Conservation (phyloP, 1,140 invertebrate species). For the Lepidurus arcticus region DNA sequence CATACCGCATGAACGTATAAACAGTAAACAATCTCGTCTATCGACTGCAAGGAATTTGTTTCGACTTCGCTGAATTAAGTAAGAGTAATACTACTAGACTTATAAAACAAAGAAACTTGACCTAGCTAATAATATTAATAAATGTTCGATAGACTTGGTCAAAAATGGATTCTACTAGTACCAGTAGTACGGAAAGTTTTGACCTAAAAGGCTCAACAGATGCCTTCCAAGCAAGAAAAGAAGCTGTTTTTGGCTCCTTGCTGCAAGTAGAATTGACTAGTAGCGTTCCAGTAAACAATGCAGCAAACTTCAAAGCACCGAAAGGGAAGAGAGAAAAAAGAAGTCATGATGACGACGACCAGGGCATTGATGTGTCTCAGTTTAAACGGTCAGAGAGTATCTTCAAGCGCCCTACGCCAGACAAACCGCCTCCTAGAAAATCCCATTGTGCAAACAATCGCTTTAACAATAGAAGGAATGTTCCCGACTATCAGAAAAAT, state of each 20-base stretch:
- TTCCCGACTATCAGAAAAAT: slow-evolving; percentile 64
- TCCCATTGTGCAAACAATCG: slow-evolving; percentile 43
- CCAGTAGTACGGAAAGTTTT: too few species aligned
- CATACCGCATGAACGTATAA: too few species aligned
- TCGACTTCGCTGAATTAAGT: too few species aligned
- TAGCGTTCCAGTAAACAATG: background rate
- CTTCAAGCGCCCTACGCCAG: slow-evolving; percentile 57
- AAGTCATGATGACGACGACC: slow-evolving; percentile 31
- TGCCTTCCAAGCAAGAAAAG: slow-evolving; percentile 26
- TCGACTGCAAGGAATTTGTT: too few species aligned
- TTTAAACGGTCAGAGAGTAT: slow-evolving; percentile 67
- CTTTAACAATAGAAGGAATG: slow-evolving; percentile 33
- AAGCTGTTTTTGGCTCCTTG: slow-evolving; percentile 31
- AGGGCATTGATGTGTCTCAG: slow-evolving; percentile 48
- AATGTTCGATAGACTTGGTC: too few species aligned
- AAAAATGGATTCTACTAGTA: too few species aligned
- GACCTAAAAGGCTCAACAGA: slow-evolving; percentile 14
- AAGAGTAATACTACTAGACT: too few species aligned
- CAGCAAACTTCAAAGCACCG: slow-evolving; percentile 23
- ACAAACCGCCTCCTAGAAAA: slow-evolving; percentile 54
- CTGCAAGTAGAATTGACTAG: background rate
- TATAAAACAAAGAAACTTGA: too few species aligned
- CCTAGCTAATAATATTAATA: too few species aligned
- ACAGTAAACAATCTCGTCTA: too few species aligned
- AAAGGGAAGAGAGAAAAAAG: background rate